These are phyloP conservation scores for Falco columbarius DNA, from an alignment of 2,797 vertebrate species.

Conservation along the genomic window DNA sequence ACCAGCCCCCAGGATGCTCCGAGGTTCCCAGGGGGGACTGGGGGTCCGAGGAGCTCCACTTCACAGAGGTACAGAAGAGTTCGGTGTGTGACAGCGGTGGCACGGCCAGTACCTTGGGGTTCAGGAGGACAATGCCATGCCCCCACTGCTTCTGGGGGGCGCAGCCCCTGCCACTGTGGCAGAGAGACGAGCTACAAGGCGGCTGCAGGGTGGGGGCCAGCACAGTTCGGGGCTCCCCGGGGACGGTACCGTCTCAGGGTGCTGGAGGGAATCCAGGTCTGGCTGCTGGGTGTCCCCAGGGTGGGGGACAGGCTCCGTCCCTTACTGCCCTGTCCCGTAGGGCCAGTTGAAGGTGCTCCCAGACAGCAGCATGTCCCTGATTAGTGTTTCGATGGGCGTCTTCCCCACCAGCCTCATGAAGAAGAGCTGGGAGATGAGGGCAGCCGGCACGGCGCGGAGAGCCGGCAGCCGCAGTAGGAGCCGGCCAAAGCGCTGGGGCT, in stretches of 20 bases:
- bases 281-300: too few relatives aligned
- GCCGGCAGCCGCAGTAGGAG: slow-evolving; percentile 90
- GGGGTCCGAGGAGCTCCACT: background rate
- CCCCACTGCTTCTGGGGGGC: background rate
- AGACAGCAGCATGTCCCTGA: slow-evolving; percentile 96
- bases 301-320: background rate
- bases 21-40: background rate
- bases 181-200: background rate
- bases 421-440: slow-evolving; percentile 94
- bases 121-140: rapidly evolving
- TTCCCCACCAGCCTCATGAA: slow-evolving; percentile 96
- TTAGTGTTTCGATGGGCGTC: slow-evolving; percentile 94
- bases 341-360: slow-evolving; percentile 96
- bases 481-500: slow-evolving; percentile 92
- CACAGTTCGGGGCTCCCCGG: background rate
- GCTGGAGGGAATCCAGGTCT: background rate
- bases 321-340: slow-evolving; percentile 88
- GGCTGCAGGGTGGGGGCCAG: background rate
- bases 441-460: slow-evolving; percentile 88
- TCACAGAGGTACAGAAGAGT: background rate
- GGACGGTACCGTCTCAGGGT: rapidly evolving
- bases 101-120: background rate
- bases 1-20: background rate
- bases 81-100: rapidly evolving
- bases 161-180: background rate